Evolutionary conservation across 1,140 invertebrate genomes (phyloP), one percentile per base, ranked within the genome.

Genomic region (Phocides pigmalion): DNA sequence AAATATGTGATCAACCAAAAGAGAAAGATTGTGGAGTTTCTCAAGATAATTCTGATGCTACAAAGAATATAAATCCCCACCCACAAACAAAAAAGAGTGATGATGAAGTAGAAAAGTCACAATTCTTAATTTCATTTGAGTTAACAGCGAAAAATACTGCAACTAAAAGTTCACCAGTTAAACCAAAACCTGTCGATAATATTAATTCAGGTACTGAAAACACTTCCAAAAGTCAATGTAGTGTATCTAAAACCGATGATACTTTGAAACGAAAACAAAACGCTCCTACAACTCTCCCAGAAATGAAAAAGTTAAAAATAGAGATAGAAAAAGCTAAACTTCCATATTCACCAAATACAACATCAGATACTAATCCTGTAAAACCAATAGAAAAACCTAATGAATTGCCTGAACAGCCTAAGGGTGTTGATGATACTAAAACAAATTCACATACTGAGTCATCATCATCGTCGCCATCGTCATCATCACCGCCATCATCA

Each of bases 61-160:
- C 25, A 0, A 64, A 69, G 62, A 20, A 25, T 39, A 64, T 35
- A 15, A 68, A 51, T 67, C 25, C 16, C 37, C n/a, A n/a, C n/a
- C 62, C 68, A 35, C 63, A 74, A 44, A 6, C 59, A 16, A 89
- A 85, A 47, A 88, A 88, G 64, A 79, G 66, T 80, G 87, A 91
- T 82, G 87, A 90, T 70, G 91, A 92, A 64, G 89, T 88, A 49
- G 92, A 93, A 83, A 94, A 94, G 67, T 92, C 90, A 44, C 90
- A 93, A 61, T 94, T 93, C 83, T 79, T 94, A 28, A 93, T 92
- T 76, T 93, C 92, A 15, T 92, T 94, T 82, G 90, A 93, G 74
- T 73, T 94, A 25, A 93, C 91, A 32, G 89, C 93, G 19, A 93
- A 91, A 75, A 91, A 71, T 71, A 87, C 72, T 61, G 53, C 76